Conservation (phyloP, 2,888 invertebrate genomes). For the Conops quadrifasciatus region DNA sequence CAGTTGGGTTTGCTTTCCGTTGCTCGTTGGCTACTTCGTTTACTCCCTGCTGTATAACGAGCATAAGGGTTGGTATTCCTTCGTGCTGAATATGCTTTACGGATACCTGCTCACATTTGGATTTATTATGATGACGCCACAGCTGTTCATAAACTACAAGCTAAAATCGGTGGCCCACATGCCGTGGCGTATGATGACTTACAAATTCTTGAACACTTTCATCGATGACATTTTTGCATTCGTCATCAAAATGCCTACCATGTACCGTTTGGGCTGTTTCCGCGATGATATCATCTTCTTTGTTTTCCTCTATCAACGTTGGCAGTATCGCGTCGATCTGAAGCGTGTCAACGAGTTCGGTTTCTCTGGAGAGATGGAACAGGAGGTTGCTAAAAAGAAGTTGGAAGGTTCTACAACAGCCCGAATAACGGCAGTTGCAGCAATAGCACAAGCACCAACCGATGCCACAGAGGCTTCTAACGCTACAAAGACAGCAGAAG, state of each 20-base stretch:
- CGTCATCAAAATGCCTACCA: constrained; percentile 99
- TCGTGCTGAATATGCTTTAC: constrained; percentile 94
- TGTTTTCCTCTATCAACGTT: constrained; percentile 97
- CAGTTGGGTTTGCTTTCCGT: constrained; percentile 94
- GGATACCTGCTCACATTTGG: constrained; percentile 98
- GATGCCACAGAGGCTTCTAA: constrained; percentile 29
- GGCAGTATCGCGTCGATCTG: constrained; percentile 97
- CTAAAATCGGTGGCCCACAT: constrained; percentile 98
- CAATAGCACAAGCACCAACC: constrained; percentile 40
- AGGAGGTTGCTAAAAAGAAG: constrained; percentile 51
- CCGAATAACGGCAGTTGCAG: neutral
- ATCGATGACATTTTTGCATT: constrained; percentile 99
- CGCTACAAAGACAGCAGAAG: constrained; percentile 54
- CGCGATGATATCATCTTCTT: constrained; percentile 99
- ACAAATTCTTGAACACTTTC: constrained; percentile 99
- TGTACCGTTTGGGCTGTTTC: constrained; percentile 97
- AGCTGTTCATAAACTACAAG: constrained; percentile 99
- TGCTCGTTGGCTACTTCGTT: constrained; percentile 90
- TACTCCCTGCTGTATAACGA: constrained; percentile 96
- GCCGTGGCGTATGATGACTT: constrained; percentile 99
- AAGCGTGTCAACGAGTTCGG: constrained; percentile 97
- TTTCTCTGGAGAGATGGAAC: constrained; percentile 88
- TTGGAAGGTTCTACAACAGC: constrained; percentile 25
- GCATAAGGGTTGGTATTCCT: constrained; percentile 99
- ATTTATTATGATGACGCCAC: constrained; percentile 99